These are phyloP conservation scores for Fulmarus glacialis DNA, from an alignment of 2,113 vertebrate species.

Conservation along the genomic window DNA sequence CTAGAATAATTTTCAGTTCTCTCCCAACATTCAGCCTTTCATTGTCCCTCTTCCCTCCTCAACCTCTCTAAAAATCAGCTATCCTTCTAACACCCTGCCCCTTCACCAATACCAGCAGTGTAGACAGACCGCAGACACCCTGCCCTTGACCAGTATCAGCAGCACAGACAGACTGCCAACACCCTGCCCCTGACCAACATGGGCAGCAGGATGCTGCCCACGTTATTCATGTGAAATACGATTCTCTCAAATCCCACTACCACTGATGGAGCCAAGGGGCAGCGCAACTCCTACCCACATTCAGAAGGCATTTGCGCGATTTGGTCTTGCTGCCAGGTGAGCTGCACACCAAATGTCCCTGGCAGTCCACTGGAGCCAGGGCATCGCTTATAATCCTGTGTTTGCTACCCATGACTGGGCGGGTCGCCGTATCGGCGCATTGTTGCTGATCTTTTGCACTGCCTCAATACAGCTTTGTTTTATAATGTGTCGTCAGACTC, in stretches of 20 bases:
- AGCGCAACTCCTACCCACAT: not conserved
- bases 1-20: not conserved
- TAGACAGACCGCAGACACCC: not conserved
- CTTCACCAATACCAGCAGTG: not conserved
- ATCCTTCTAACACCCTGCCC: not conserved
- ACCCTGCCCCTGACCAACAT: not conserved
- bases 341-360: not conserved
- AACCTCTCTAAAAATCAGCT: not conserved
- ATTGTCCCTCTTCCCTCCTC: not conserved
- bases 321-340: not conserved
- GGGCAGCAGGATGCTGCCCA: not conserved
- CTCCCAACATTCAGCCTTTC: not conserved
- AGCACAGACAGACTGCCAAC: not conserved
- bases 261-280: accelerated
- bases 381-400: not conserved
- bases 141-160: not conserved
- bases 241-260: not conserved
- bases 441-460: not conserved
- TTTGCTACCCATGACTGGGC: not conserved
- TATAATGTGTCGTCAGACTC: accelerated
- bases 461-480: not conserved
- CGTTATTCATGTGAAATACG: accelerated
- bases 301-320: not conserved
- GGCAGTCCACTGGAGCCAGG: not conserved
- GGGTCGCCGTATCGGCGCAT: accelerated